Conservation (phyloP, 2,113 vertebrate genomes). For the Columba livia region DNA sequence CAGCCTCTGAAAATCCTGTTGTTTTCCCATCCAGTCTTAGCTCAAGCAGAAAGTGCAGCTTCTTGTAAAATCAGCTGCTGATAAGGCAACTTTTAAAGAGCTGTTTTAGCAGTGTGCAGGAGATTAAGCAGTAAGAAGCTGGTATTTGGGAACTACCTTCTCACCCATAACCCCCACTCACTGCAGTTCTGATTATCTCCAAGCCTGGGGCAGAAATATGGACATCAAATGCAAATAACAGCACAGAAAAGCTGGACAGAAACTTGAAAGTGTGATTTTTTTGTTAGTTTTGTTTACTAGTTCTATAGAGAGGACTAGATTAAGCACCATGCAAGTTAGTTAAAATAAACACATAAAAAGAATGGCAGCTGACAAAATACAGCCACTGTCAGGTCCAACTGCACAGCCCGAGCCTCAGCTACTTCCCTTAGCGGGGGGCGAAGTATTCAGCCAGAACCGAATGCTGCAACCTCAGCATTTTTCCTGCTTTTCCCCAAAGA, state of each 20-base stretch:
- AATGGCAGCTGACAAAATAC: not conserved
- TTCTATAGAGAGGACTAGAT: not conserved
- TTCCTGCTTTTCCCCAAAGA: not conserved
- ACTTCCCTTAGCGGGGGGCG: not conserved
- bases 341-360: not conserved
- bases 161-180: not conserved
- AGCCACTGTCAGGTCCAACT: not conserved
- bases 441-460: not conserved
- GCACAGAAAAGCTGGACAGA: not conserved
- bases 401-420: not conserved
- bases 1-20: not conserved
- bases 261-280: not conserved
- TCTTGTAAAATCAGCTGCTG: not conserved
- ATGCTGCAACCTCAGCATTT: not conserved
- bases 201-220: not conserved
- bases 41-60: not conserved
- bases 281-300: not conserved
- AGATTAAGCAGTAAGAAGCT: not conserved
- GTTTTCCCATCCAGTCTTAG: not conserved
- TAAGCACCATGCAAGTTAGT: not conserved
- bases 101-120: not conserved
- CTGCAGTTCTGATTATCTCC: not conserved
- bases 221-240: not conserved
- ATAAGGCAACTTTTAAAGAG: not conserved
- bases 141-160: not conserved